Conservation (phyloP, 1,140 invertebrate genomes). For the Aphis gossypii region DNA sequence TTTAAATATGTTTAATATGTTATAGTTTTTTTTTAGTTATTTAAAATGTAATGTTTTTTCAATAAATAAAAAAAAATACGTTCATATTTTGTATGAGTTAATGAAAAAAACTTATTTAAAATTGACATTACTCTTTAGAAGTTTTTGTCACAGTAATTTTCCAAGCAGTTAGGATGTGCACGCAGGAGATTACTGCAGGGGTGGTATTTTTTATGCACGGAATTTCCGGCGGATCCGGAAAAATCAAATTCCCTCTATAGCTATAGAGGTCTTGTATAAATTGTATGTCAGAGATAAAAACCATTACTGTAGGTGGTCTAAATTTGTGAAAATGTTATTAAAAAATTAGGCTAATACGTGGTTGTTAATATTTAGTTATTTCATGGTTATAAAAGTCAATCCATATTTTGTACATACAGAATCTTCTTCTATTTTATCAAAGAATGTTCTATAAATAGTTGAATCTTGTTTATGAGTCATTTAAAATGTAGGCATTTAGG, state of each 20-base stretch:
- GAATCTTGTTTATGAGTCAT: neutral
- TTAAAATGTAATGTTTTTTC: neutral
- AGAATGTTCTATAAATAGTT: neutral
- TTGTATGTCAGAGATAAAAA: neutral
- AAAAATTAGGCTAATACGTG: neutral
- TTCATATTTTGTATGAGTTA: neutral
- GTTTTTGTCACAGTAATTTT: neutral
- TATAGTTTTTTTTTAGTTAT: neutral
- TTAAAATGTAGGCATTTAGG: neutral
- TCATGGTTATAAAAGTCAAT: neutral
- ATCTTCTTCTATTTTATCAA: neutral
- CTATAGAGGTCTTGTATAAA: neutral
- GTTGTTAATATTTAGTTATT: neutral
- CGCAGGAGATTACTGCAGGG: neutral
- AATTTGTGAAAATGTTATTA: neutral
- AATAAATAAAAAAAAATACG: neutral
- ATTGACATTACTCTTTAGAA: neutral
- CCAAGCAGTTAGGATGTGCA: neutral
- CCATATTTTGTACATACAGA: neutral
- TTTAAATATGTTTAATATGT: neutral
- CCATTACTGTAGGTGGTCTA: neutral
- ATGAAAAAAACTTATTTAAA: neutral
- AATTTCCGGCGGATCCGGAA: slow-evolving; percentile 52
- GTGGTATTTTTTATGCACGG: slow-evolving; percentile 27
- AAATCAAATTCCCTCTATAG: slow-evolving; percentile 38